Evolutionary conservation across 2,113 vertebrate genomes (phyloP), one percentile per base, ranked within the genome.

Genomic region (Lates calcarifer): DNA sequence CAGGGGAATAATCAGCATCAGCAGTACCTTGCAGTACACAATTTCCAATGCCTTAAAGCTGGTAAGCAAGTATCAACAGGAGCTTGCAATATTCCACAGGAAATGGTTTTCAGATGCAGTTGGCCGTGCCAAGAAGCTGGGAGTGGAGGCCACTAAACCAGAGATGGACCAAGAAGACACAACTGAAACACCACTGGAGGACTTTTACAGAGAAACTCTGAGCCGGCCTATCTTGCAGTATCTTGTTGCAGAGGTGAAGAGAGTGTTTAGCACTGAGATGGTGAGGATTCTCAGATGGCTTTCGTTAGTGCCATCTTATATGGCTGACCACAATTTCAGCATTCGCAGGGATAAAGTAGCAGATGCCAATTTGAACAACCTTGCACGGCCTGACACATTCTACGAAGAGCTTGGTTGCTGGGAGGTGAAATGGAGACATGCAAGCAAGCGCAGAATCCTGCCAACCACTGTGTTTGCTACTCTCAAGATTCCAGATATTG

Each of bases 1-100:
- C 85, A 93, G 92, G 92, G 95, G 95, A 73, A 94, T 95, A n/a
- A 96, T 96, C 73, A 95, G 95, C 92, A 95, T 96, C 91, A 96
- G 95, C 89, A 96, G 94, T 85, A 96, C 95, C 11, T 82, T 96
- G 85, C 95, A 96, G 88, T 96, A 95, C 87, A 96, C 94, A 6
- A 96, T 96, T 81, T 95, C 95, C 53, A 96, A 96, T 80, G 95
- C 95, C 94, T 94, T 96, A 91, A 96, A 96, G 85, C 91, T 96
- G 89, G 94, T 96, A 39, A 95, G 85, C 91, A 95, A 96, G 86
- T 94, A 96, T 77, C 91, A 95, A 86, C 94, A 95, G 82, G 95
- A 96, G 79, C 94, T 96, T 9, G 86, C 93, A 33, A 94, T 96
- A 84, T 94, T 95, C 68, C 94, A 95, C 90, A 92, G 94, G 58